Percentiles rank a stretch among this genome's conserved stretches.
These are phyloP conservation scores for Axinella damicornis DNA, from an alignment of 37 sponge, comb jelly and placozoan species.

Conservation along the genomic window DNA sequence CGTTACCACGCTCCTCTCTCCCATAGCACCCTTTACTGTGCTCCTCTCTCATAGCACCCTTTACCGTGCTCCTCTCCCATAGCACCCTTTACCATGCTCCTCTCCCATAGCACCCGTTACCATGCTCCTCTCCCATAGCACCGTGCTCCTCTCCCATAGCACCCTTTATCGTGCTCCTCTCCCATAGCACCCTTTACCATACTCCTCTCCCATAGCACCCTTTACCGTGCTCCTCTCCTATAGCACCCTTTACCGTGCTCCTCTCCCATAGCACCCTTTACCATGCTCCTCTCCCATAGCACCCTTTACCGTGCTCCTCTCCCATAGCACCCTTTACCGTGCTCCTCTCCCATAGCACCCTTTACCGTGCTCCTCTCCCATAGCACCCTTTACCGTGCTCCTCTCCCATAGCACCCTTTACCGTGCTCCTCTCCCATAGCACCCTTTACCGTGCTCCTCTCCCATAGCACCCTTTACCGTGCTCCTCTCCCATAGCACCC, in stretches of 20 bases:
- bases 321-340: constrained; percentile 54
- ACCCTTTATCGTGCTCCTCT: constrained; percentile 36
- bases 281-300: constrained; percentile 22
- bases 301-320: constrained; percentile 36
- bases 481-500: constrained; percentile 39
- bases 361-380: constrained; percentile 8
- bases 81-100: constrained; percentile 55
- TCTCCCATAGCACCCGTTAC: constrained; percentile 49
- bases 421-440: constrained; percentile 22
- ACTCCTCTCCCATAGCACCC: constrained; percentile 40
- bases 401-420: constrained; percentile 48
- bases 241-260: constrained; percentile 57
- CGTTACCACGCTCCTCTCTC: neutral
- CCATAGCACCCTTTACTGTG: constrained; percentile 52
- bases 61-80: constrained; percentile 14
- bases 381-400: constrained; percentile 57
- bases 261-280: constrained; percentile 48
- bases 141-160: constrained; percentile 27
- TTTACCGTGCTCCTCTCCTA: constrained; percentile 7
- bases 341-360: constrained; percentile 39
- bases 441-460: constrained; percentile 36
- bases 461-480: constrained; percentile 54
- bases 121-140: too few species aligned
- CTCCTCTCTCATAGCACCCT: constrained; percentile 40
- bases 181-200: constrained; percentile 54